Evolutionary conservation across 2,888 invertebrate species (phyloP).

Genomic region (Antheraea assamensis): DNA sequence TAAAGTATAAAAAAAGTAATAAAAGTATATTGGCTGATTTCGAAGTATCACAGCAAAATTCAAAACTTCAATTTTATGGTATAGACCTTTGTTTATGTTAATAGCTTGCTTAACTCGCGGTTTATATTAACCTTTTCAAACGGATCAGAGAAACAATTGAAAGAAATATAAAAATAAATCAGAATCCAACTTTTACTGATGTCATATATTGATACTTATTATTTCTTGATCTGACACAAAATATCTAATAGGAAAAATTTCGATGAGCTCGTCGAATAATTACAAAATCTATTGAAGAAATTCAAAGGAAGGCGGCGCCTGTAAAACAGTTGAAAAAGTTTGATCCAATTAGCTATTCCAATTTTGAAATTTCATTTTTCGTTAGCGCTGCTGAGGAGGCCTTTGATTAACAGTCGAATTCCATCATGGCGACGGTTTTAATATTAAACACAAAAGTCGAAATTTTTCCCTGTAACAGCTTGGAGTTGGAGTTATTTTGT

Average conservation of each 20-base stretch:
- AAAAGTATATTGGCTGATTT: neutral
- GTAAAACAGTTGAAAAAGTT: conserved; percentile 50
- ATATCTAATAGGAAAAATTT: neutral
- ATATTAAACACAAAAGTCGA: neutral
- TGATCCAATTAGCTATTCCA: conserved; percentile 57
- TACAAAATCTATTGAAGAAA: neutral
- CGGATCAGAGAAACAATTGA: neutral
- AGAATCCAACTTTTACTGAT: neutral
- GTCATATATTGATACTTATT: neutral
- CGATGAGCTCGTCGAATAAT: neutral
- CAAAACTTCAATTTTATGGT: neutral
- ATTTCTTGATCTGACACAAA: neutral
- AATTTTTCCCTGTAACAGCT: neutral
- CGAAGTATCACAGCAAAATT: neutral
- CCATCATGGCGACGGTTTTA: conserved; percentile 18
- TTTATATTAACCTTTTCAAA: neutral
- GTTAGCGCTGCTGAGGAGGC: conserved; percentile 39
- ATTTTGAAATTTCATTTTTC: conserved; percentile 54
- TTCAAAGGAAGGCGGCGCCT: conserved; percentile 23
- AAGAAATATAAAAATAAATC: neutral
- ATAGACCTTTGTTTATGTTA: neutral
- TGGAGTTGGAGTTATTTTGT: neutral
- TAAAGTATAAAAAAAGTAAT: too few species aligned
- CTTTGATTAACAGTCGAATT: conserved; percentile 61
- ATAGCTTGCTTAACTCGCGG: neutral